Evolutionary conservation across 2,113 vertebrate genomes (phyloP).

Genomic region (Hemichromis elongatus): DNA sequence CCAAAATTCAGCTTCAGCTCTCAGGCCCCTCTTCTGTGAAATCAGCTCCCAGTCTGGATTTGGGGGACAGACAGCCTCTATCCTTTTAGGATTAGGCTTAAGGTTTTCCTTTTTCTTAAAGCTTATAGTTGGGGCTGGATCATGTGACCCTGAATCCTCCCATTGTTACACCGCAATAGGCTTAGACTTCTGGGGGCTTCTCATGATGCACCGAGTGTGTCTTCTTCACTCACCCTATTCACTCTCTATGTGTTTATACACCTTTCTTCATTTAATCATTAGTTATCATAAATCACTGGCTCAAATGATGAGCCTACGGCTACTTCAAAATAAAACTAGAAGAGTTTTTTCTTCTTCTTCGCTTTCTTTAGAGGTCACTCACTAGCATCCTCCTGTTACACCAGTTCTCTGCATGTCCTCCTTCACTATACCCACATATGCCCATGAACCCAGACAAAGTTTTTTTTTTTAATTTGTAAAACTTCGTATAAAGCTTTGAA

Average conservation of each 20-base stretch:
- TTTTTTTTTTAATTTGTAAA: neutral
- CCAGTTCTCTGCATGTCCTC: neutral
- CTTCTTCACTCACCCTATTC: neutral
- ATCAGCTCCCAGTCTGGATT: neutral
- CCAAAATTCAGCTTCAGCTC: neutral
- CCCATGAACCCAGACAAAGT: neutral
- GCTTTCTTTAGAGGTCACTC: neutral
- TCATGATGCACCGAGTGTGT: neutral
- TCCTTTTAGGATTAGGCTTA: neutral
- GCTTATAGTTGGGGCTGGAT: neutral
- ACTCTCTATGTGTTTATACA: rapidly evolving
- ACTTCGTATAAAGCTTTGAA: neutral
- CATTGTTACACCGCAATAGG: neutral
- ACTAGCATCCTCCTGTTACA: neutral
- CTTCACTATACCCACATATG: neutral
- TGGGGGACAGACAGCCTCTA: neutral
- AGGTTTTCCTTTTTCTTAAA: neutral
- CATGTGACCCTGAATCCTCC: neutral
- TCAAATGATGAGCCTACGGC: neutral
- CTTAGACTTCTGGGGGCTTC: neutral
- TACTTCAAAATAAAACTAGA: neutral
- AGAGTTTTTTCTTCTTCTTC: neutral
- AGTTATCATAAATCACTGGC: neutral
- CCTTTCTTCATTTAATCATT: neutral
- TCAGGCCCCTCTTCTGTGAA: neutral